A percentile compares a stretch with the other conserved stretches of the same genome.
Evolutionary conservation across 2,113 vertebrate genomes (phyloP).

Genomic region (Pungitius pungitius): DNA sequence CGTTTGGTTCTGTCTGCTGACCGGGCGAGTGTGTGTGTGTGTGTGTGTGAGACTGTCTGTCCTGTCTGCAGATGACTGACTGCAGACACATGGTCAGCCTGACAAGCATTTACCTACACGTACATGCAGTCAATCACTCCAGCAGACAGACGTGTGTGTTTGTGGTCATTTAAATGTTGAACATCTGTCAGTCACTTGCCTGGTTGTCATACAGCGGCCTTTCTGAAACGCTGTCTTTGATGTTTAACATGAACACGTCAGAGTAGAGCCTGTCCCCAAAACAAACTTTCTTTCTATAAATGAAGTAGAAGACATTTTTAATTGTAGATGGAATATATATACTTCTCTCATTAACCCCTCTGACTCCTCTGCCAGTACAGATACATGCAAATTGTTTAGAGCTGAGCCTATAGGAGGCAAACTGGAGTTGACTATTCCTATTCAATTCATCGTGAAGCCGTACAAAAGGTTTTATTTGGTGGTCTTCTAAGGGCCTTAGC

Average conservation of each 20-base stretch:
- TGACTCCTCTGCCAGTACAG: too few relatives aligned
- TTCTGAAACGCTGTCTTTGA: conserved; percentile 18
- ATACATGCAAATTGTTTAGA: not conserved
- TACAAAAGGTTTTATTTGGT: not conserved
- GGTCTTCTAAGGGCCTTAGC: conserved; percentile 4
- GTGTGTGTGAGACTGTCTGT: conserved; percentile 37
- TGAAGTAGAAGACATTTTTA: too few relatives aligned
- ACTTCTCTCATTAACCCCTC: not conserved
- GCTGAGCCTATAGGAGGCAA: not conserved
- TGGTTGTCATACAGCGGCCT: conserved; percentile 32
- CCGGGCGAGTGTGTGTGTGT: conserved; percentile 2
- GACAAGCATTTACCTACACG: conserved; percentile 45
- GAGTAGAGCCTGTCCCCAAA: not conserved
- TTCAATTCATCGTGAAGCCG: not conserved
- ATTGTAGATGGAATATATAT: not conserved
- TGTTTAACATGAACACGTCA: not conserved
- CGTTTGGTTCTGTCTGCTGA: conserved; percentile 20
- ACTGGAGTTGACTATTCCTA: not conserved
- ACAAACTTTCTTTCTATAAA: not conserved
- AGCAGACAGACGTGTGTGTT: conserved; percentile 45
- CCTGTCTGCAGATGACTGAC: conserved; percentile 57
- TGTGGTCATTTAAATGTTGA: conserved; percentile 63
- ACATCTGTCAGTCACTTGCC: conserved; percentile 58
- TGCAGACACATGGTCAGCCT: conserved; percentile 68
- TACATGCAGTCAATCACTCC: conserved; percentile 64